Evolutionary conservation across 2,113 vertebrate genomes (phyloP).

Genomic region (Podarcis cretensis): DNA sequence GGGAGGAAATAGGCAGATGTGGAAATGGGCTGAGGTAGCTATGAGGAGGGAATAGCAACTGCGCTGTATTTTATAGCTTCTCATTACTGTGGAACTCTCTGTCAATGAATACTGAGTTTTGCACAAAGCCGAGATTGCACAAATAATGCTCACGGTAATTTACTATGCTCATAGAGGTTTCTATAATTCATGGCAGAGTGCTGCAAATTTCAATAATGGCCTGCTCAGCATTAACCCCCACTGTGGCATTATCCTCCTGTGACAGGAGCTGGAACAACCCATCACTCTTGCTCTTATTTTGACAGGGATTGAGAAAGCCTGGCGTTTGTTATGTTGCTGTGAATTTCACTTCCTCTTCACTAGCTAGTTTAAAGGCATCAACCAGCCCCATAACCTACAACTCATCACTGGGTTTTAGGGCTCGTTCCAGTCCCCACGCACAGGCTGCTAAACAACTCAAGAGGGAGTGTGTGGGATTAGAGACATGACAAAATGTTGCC

Average conservation of each 20-base stretch:
- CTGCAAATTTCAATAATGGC: slow-evolving; percentile 26
- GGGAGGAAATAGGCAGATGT: slow-evolving; percentile 2
- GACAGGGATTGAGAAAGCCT: neutral
- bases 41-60: neutral
- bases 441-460: neutral
- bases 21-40: neutral
- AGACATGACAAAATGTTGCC: neutral
- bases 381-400: neutral
- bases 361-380: neutral
- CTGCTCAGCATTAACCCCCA: slow-evolving; percentile 20
- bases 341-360: neutral
- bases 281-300: slow-evolving; percentile 18
- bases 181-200: slow-evolving; percentile 20
- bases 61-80: slow-evolving; percentile 11
- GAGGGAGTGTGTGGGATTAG: too few species aligned
- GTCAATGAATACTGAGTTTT: slow-evolving; percentile 34
- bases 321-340: neutral
- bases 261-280: slow-evolving; percentile 1
- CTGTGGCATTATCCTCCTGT: slow-evolving; percentile 7
- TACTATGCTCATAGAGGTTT: slow-evolving; percentile 19
- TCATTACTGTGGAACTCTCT: slow-evolving; percentile 22
- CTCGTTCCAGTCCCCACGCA: neutral
- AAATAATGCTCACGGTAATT: slow-evolving; percentile 23
- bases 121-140: slow-evolving; percentile 23
- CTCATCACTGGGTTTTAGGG: neutral